Percentiles rank a stretch among this genome's conserved stretches.
phyloP scores from a whole-genome alignment of 2,797 vertebrate species.

The Syndactyla subalaris region DNA sequence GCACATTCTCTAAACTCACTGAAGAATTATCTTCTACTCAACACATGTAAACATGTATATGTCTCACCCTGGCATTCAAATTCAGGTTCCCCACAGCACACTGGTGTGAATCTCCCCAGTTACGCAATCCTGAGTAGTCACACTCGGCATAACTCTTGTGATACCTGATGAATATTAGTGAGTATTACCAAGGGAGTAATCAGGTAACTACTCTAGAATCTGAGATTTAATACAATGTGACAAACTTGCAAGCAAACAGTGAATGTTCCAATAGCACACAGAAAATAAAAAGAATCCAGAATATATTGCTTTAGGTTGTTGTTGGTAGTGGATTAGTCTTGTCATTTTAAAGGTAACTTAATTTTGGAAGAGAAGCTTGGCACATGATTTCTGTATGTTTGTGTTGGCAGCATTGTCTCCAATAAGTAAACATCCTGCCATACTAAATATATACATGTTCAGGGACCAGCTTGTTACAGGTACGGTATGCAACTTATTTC shows the following conservation, averaged over 20 bases:
- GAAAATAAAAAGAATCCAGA: not conserved
- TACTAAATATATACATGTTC: not conserved
- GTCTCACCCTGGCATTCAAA: not conserved
- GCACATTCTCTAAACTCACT: not conserved
- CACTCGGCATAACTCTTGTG: not conserved
- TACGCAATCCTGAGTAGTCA: not conserved
- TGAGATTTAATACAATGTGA: not conserved
- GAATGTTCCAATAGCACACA: not conserved
- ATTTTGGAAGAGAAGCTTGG: not conserved
- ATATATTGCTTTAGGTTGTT: not conserved
- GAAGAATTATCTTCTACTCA: not conserved
- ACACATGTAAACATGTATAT: not conserved
- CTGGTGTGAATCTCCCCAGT: not conserved
- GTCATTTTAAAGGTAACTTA: not conserved
- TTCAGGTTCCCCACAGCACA: not conserved
- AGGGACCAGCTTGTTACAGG: not conserved
- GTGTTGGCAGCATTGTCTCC: not conserved
- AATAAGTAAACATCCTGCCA: not conserved
- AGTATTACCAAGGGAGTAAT: not conserved
- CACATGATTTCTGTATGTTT: not conserved
- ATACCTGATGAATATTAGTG: not conserved
- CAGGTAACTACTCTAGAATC: not conserved
- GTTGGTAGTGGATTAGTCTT: not conserved
- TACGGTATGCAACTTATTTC: not conserved
- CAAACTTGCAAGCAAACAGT: not conserved